A percentile compares a stretch with the other conserved stretches of the same genome.
These are phyloP conservation scores for Heliconius sara DNA, from an alignment of 2,888 invertebrate genomes.

Conservation along the genomic window DNA sequence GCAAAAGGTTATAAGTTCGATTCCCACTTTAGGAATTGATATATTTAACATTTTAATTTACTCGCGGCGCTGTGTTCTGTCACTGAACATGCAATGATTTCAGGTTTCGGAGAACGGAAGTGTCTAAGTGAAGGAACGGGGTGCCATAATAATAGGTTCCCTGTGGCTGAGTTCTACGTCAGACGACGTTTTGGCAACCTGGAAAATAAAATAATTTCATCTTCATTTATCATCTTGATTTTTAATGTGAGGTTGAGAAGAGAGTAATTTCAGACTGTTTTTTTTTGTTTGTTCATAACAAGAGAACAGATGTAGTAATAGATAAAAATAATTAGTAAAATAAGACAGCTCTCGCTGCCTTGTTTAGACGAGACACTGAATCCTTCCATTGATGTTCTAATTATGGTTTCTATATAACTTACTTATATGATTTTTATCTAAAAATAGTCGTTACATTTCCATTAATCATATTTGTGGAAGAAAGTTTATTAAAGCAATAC, in stretches of 20 bases:
- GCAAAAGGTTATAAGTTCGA: background rate
- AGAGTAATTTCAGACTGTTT: background rate
- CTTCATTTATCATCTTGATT: background rate
- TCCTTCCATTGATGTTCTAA: constrained; percentile 35
- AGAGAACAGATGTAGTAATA: background rate
- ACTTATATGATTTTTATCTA: background rate
- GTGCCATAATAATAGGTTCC: too few relatives aligned
- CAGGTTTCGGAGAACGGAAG: too few relatives aligned
- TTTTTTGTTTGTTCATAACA: background rate
- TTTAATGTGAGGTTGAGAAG: background rate
- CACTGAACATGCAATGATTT: too few relatives aligned
- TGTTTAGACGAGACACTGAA: constrained; percentile 19
- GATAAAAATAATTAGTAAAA: background rate
- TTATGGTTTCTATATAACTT: constrained; percentile 29
- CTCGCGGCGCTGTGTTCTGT: too few relatives aligned
- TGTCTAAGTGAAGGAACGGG: too few relatives aligned
- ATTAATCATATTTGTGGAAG: background rate
- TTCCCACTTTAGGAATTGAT: background rate
- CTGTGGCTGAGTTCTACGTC: too few relatives aligned
- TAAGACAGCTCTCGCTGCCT: background rate
- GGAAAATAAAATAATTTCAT: too few relatives aligned
- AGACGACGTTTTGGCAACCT: too few relatives aligned
- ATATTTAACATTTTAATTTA: background rate
- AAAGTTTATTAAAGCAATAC: background rate
- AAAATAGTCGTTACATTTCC: background rate